Base-by-base conservation (phyloP, 2,113 vertebrate genomes). In the Brachyistius frenatus region DNA sequence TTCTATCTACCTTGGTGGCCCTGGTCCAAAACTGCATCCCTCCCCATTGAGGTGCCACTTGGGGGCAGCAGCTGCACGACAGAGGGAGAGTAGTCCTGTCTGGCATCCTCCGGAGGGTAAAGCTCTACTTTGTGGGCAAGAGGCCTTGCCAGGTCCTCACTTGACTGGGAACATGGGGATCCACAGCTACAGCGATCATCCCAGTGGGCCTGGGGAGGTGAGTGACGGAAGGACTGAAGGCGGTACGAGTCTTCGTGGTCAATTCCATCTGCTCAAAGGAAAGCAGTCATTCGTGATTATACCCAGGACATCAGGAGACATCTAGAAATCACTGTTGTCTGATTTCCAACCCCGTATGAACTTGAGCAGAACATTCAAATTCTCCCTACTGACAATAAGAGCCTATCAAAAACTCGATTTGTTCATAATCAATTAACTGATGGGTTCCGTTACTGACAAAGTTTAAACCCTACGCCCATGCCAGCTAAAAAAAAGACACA, bases 141-240 rank as follows among this genome's bases (percentile, higher is more conserved):
- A 2, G 77, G 76, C 58, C 95, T 94, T 66, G 87, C 73, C 31
- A 94, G 91, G 0, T 95, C 93, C 0, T 97, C 93, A 0, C 94
- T 96, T 58, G 91, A 94, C 84, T 94, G 94, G 64, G 95, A 96
- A 88, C 92, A 95, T 8, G 91, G 91, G n/a, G 95, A 95, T 52
- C 83, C 93, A 65, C 93, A 96, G 90, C 95, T 97, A 54, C 92
- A 95, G 85, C 58, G 14, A 0, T 94, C 93, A 0, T 95, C 94
- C 95, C 94, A 95, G 66, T 76, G 90, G 10, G 89, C 75, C 71
- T 91, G 94, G n/a, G 83, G 66, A 15, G 76, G 78, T 0, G 93
- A 91, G 64, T 90, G 85, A 72, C 83, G 93, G 78, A 94, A 94
- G 54, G 94, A 91, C 85, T 91, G 94, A 78, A 92, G 92, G 0